These are phyloP conservation scores for Anoplopoma fimbria DNA, from an alignment of 2,113 vertebrate species.

Conservation along the genomic window DNA sequence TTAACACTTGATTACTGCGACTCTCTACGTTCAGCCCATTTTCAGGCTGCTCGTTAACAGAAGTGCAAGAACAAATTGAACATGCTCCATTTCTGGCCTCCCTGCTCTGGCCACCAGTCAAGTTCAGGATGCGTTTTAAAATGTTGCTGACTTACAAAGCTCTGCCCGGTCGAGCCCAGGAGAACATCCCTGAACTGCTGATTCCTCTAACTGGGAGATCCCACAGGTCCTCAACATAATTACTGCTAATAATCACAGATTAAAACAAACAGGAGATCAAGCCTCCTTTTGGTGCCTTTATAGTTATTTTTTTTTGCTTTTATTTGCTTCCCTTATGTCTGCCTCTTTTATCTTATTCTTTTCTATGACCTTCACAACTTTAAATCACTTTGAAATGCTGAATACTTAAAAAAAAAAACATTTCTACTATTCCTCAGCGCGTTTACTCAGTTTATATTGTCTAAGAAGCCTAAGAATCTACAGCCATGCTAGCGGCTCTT, in stretches of 20 bases:
- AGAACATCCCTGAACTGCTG: conserved; percentile 47
- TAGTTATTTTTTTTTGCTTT: background rate
- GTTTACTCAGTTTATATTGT: background rate
- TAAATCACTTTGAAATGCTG: background rate
- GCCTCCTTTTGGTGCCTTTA: background rate
- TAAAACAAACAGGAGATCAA: background rate
- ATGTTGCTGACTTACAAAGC: conserved; percentile 49
- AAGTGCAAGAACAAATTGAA: conserved; percentile 22
- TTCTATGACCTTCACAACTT: background rate
- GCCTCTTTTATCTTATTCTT: background rate
- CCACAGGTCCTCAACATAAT: conserved; percentile 20
- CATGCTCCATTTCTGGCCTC: conserved; percentile 7
- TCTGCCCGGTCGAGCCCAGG: background rate
- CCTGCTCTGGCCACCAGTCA: background rate
- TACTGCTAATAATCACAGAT: conserved; percentile 14
- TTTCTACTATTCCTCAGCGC: background rate
- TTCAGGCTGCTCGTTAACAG: conserved; percentile 12
- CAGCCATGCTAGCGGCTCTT: background rate
- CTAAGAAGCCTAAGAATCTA: background rate
- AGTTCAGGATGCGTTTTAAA: conserved; percentile 15
- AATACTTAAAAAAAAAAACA: background rate
- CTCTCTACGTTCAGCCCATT: conserved; percentile 3
- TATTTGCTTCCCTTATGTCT: background rate
- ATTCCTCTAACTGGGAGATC: conserved; percentile 36
- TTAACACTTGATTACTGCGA: conserved; percentile 33